Percentiles rank a stretch among this genome's conserved stretches.
Evolutionary conservation across 2,113 vertebrate genomes (phyloP).

Genomic region (Casuarius casuarius): DNA sequence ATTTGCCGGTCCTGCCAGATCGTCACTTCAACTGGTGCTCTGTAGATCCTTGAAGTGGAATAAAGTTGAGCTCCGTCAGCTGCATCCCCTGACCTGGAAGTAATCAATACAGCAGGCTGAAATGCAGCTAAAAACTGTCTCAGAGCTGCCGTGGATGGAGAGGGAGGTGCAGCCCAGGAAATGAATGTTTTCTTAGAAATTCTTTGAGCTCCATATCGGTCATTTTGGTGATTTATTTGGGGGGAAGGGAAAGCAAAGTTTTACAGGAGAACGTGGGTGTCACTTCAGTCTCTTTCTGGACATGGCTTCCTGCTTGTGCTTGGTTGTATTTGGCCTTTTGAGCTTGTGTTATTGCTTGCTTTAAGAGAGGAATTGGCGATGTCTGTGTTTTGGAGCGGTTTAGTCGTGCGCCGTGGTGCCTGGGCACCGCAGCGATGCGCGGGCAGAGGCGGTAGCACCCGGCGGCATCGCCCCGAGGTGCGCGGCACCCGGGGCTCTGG

Average conservation of each 20-base stretch:
- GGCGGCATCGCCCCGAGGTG: not conserved
- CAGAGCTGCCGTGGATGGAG: not conserved
- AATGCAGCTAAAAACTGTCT: not conserved
- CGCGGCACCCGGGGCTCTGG: not conserved
- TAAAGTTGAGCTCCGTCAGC: conserved; percentile 53
- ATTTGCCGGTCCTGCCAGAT: not conserved
- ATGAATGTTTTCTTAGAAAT: not conserved
- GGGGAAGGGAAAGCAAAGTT: not conserved
- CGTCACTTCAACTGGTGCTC: not conserved
- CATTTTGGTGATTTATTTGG: not conserved
- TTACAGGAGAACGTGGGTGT: not conserved
- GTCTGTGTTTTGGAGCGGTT: conserved; percentile 42
- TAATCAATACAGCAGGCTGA: conserved; percentile 53
- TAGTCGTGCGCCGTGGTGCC: not conserved
- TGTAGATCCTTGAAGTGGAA: conserved; percentile 8
- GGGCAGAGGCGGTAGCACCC: not conserved
- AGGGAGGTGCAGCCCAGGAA: not conserved
- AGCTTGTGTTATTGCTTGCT: conserved; percentile 29
- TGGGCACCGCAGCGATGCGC: not conserved
- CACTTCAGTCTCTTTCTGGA: not conserved
- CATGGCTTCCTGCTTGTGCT: conserved; percentile 38
- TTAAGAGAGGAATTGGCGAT: conserved; percentile 40
- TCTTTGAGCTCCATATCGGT: not conserved
- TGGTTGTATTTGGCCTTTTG: conserved; percentile 49
- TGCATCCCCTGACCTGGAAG: conserved; percentile 55